These are phyloP conservation scores for Tenebrosternarchus preto DNA, from an alignment of 2,113 vertebrate genomes.

Conservation along the genomic window DNA sequence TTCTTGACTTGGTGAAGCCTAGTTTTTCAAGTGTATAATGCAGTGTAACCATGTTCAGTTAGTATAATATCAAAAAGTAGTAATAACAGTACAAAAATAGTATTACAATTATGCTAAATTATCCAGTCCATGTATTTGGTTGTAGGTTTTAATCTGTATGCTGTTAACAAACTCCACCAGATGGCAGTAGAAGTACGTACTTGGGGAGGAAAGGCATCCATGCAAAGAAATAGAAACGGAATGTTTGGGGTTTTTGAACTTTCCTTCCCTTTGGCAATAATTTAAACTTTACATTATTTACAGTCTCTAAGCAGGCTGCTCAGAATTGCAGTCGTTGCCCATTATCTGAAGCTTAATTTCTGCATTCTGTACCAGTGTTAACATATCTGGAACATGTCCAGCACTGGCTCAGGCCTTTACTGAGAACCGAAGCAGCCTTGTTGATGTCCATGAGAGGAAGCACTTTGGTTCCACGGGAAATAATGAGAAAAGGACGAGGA, in stretches of 20 bases:
- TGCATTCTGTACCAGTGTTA: background rate
- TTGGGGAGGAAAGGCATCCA: background rate
- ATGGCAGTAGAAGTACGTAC: constrained; percentile 30
- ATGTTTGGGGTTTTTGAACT: background rate
- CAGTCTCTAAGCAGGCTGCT: background rate
- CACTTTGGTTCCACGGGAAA: background rate
- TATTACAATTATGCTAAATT: too few relatives aligned
- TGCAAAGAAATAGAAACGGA: background rate
- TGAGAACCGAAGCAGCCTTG: background rate
- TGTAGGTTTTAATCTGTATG: background rate
- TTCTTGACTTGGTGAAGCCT: background rate
- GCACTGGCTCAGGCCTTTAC: background rate
- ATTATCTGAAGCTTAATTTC: background rate
- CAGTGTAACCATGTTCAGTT: background rate
- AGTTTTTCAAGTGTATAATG: background rate
- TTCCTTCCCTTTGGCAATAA: background rate
- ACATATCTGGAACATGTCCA: background rate
- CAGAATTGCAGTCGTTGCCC: background rate
- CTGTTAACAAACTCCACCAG: constrained; percentile 20
- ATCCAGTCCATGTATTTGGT: too few relatives aligned
- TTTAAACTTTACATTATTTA: background rate
- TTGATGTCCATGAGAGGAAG: background rate
- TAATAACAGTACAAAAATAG: too few relatives aligned
- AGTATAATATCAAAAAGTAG: background rate
- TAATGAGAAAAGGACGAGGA: background rate